Percentiles rank a stretch among this genome's conserved stretches.
Evolutionary conservation across 2,888 invertebrate species (phyloP).

Genomic region (Timandra comae): DNA sequence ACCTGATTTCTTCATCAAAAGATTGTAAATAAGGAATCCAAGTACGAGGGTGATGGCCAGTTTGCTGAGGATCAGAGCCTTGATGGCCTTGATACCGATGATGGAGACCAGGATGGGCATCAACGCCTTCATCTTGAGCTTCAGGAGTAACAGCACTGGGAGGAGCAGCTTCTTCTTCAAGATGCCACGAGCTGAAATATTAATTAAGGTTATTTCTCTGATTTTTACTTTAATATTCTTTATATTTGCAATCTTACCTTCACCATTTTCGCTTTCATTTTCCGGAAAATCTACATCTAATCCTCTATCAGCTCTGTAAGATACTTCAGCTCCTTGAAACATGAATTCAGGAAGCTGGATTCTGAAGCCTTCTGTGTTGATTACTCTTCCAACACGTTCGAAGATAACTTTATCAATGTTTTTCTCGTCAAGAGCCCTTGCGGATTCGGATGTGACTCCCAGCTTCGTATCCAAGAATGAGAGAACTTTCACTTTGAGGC

Average conservation of each 20-base stretch:
- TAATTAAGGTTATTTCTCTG: conserved; percentile 11
- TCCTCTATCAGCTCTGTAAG: conserved; percentile 81
- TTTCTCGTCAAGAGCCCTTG: conserved; percentile 76
- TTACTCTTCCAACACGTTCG: conserved; percentile 81
- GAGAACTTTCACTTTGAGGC: conserved; percentile 86
- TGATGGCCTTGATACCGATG: conserved; percentile 88
- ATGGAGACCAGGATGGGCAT: conserved; percentile 88
- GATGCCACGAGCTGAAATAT: conserved; percentile 82
- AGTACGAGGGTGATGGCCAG: conserved; percentile 87
- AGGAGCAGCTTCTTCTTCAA: conserved; percentile 90
- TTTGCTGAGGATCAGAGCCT: conserved; percentile 90
- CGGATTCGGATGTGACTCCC: conserved; percentile 78
- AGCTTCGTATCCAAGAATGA: conserved; percentile 84
- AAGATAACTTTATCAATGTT: conserved; percentile 86
- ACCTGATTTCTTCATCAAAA: conserved; percentile 85
- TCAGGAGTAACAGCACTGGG: conserved; percentile 86
- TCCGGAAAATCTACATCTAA: conserved; percentile 79
- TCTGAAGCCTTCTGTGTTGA: conserved; percentile 85
- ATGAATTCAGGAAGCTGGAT: conserved; percentile 83
- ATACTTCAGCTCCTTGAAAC: conserved; percentile 80
- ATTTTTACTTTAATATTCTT: neutral
- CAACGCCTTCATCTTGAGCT: conserved; percentile 88
- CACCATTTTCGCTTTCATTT: conserved; percentile 65
- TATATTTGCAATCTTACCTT: conserved; percentile 75
- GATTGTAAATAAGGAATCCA: conserved; percentile 87